Evolutionary conservation across 2,797 vertebrate species (phyloP).

Genomic region (Steatocranus sp.): DNA sequence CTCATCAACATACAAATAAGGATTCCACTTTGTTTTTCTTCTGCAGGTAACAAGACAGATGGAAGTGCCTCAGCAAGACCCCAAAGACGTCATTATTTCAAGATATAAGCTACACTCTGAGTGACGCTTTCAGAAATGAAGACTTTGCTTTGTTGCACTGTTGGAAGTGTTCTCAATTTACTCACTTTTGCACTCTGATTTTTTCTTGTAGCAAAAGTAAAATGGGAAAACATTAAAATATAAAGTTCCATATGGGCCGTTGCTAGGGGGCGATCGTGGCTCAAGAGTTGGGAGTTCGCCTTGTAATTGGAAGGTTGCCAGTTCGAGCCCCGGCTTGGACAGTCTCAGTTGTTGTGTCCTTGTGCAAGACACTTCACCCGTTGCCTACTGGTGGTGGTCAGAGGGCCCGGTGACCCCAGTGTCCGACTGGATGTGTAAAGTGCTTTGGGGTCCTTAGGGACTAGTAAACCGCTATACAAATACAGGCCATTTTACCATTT

Average conservation of each 20-base stretch:
- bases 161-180: constrained; percentile 4
- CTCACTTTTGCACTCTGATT: not conserved
- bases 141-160: not conserved
- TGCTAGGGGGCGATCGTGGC: not conserved
- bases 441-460: too few species aligned
- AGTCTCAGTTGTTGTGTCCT: fast-evolving
- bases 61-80: not conserved
- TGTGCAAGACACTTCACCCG: fast-evolving
- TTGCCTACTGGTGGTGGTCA: not conserved
- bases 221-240: not conserved
- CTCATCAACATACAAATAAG: constrained; percentile 15
- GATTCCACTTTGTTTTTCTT: constrained; percentile 14
- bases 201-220: not conserved
- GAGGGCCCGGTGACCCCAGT: fast-evolving
- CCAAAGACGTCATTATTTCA: constrained; percentile 1
- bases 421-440: not conserved
- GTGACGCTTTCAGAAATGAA: not conserved
- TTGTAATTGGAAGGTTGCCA: fast-evolving
- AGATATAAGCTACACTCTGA: not conserved
- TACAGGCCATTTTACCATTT: not conserved
- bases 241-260: not conserved
- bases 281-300: fast-evolving
- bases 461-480: not conserved
- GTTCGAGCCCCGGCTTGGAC: fast-evolving
- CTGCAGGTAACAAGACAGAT: constrained; percentile 14